Percentiles rank a stretch among this genome's conserved stretches.
phyloP scores from a whole-genome alignment of 2,888 invertebrate genomes.

The Papilio demoleus region DNA sequence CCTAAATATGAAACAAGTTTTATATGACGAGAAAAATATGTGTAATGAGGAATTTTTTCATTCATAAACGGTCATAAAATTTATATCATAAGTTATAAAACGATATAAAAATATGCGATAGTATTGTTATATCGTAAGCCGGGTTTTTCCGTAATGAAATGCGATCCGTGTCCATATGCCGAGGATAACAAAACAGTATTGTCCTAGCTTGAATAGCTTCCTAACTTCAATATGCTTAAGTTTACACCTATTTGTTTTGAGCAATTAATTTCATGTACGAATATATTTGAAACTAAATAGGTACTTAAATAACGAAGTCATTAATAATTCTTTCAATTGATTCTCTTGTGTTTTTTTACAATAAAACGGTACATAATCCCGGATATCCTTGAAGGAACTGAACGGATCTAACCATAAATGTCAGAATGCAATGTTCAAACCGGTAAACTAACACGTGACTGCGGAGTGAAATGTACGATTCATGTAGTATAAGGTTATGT shows the following conservation, averaged over 20 bases:
- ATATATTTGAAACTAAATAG: no score
- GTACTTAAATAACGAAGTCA: no score
- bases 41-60: constrained; percentile 8
- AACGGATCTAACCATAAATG: constrained; percentile 10
- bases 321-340: not conserved
- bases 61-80: constrained; percentile 16
- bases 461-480: constrained; percentile 60
- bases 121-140: constrained; percentile 51
- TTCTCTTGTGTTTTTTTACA: not conserved
- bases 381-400: constrained; percentile 21
- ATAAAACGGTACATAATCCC: not conserved
- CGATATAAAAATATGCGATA: not conserved
- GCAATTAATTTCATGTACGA: constrained; percentile 44
- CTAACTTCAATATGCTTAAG: constrained; percentile 45
- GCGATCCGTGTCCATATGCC: constrained; percentile 53
- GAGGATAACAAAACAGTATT: constrained; percentile 52
- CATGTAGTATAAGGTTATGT: constrained; percentile 48
- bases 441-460: constrained; percentile 69
- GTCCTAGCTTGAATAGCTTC: constrained; percentile 51
- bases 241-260: constrained; percentile 45
- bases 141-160: constrained; percentile 52
- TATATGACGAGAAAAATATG: constrained; percentile 10
- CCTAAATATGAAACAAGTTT: constrained; percentile 19
- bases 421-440: constrained; percentile 46
- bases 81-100: not conserved